Base-by-base conservation (phyloP, 2,113 vertebrate genomes). In the Heteronetta atricapilla region DNA sequence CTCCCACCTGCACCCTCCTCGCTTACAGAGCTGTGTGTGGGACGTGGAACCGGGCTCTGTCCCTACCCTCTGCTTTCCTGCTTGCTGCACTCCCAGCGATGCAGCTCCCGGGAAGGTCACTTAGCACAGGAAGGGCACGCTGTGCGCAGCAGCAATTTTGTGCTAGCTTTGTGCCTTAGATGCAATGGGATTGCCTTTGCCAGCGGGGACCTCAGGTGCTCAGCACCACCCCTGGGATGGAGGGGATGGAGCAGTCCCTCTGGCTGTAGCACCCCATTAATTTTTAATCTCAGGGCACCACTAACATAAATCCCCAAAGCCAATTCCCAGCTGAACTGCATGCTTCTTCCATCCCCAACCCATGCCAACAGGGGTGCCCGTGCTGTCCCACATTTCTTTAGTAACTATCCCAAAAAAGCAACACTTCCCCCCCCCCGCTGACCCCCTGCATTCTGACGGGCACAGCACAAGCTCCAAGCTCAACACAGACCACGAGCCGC, bases 31-130 rank as follows among this genome's bases (percentile, higher is more conserved):
- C 72, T 25, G 63, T 21, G 56, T 10, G 75, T 22, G 63, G 90
- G 94, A 90, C 81, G 86, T 1, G 64, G 23, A 11, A 67, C 80
- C 8, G 34, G 88, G 67, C 64, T 76, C 88, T 16, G 40, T 48
- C 50, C 77, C 38, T 72, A 19, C 25, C 80, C 58, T 3, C 11
- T 9, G 46, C 86, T 73, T 40, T 1, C 17, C 46, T 78, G 72
- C 63, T 4, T 8, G 6, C 64, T n/a, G 53, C 5, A 3, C 11
- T 18, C 28, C 29, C 1, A 0, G 56, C 1, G 0, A 2, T 3
- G 79, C 26, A 1, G 33, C 8, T 46, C n/a, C n/a, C 6, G 10
- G 42, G 48, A 72, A 38, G 1, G 8, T 8, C 23, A 0, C 53
- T 55, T 42, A 50, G 38, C n/a, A 13, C 40, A 31, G 69, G 16